phyloP scores from a whole-genome alignment of 2,888 invertebrate genomes.

The Megaustenia siamemsis region DNA sequence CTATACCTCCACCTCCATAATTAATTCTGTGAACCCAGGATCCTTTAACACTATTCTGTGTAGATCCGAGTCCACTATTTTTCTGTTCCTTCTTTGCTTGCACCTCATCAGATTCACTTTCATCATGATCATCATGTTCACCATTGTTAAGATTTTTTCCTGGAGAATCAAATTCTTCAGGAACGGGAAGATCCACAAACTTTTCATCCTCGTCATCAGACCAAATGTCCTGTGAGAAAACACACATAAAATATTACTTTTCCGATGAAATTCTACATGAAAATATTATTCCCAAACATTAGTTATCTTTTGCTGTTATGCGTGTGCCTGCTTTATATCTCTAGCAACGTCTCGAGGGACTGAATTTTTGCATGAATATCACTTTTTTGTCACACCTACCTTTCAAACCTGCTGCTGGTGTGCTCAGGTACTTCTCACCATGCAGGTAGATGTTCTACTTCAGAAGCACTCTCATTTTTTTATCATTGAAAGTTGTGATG shows the following conservation, averaged over 20 bases:
- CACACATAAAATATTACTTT: background rate
- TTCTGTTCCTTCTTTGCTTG: conserved; percentile 42
- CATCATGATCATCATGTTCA: background rate
- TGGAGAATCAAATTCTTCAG: conserved; percentile 62
- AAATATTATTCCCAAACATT: background rate
- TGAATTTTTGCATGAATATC: too few relatives aligned
- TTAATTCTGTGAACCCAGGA: conserved; percentile 79
- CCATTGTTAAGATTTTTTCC: background rate
- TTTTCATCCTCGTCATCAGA: conserved; percentile 79
- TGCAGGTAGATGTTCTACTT: too few relatives aligned
- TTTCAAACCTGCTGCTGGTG: too few relatives aligned
- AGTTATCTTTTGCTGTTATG: too few relatives aligned
- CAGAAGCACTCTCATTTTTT: too few relatives aligned
- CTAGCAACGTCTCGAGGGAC: too few relatives aligned
- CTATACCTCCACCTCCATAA: conserved; percentile 59
- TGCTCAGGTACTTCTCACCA: too few relatives aligned
- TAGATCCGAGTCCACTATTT: too few relatives aligned
- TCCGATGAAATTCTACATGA: background rate
- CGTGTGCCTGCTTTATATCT: too few relatives aligned
- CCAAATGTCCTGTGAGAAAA: conserved; percentile 30
- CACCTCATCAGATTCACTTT: conserved; percentile 63
- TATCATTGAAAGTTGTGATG: too few relatives aligned
- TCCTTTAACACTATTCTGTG: background rate
- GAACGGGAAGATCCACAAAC: conserved; percentile 77
- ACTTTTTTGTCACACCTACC: too few relatives aligned